A percentile compares a stretch with the other conserved stretches of the same genome.
Evolutionary conservation across 92 coral and sea anemone species (phyloP).

Genomic region (Meandrina meandrites): DNA sequence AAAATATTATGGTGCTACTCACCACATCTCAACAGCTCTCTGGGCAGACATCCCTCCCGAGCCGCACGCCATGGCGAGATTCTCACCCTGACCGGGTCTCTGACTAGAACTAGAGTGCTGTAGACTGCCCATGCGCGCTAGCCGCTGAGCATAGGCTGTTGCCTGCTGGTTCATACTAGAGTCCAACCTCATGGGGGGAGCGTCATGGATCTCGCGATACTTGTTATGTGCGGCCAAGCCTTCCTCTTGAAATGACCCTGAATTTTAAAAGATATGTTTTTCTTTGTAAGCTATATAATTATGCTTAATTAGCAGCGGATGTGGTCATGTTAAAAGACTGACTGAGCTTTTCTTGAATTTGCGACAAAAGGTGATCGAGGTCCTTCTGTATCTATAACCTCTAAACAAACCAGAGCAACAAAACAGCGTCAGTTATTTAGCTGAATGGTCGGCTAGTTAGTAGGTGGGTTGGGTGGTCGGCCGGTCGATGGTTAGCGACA

Average conservation of each 20-base stretch:
- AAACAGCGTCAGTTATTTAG: too few species aligned
- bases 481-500: background rate
- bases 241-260: constrained; percentile 46
- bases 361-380: too few species aligned
- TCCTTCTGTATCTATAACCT: too few species aligned
- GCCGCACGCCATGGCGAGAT: constrained; percentile 72
- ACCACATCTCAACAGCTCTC: constrained; percentile 54
- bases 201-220: constrained; percentile 70
- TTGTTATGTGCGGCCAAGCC: constrained; percentile 69
- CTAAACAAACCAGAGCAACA: too few species aligned
- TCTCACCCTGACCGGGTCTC: constrained; percentile 87
- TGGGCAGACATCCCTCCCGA: constrained; percentile 4
- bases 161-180: constrained; percentile 62
- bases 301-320: too few species aligned
- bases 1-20: constrained; percentile 2
- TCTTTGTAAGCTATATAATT: too few species aligned
- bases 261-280: background rate
- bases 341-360: too few species aligned
- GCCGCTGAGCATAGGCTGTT: constrained; percentile 60
- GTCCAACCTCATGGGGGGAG: constrained; percentile 63
- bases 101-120: constrained; percentile 71
- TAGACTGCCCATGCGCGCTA: constrained; percentile 62
- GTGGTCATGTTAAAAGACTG: too few species aligned
- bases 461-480: background rate
- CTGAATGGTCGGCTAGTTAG: background rate